These are phyloP conservation scores for Diachasmimorpha longicaudata DNA, from an alignment of 1,140 invertebrate genomes.

Conservation along the genomic window DNA sequence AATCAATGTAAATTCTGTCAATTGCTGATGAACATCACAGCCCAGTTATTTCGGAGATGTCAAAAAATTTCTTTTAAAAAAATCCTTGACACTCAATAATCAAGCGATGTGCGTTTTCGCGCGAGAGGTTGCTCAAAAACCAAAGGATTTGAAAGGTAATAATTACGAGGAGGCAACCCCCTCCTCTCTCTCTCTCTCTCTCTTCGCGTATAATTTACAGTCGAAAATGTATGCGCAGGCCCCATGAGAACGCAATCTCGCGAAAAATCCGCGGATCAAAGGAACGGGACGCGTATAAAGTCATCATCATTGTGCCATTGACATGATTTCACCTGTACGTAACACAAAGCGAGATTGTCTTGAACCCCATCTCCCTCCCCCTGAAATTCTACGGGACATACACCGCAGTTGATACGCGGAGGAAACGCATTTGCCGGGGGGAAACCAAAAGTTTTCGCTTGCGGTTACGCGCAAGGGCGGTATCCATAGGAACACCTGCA, in stretches of 20 bases:
- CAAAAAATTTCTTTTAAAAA: too few relatives aligned
- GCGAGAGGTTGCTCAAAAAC: neutral
- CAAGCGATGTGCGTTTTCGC: too few relatives aligned
- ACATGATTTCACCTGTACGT: neutral
- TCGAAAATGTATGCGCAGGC: neutral
- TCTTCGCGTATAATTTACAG: neutral
- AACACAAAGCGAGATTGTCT: neutral
- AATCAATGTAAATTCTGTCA: too few relatives aligned
- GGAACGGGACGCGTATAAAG: neutral
- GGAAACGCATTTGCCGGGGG: too few relatives aligned
- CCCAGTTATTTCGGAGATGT: too few relatives aligned
- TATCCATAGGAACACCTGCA: constrained; percentile 1
- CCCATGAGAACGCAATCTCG: neutral
- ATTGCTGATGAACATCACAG: too few relatives aligned
- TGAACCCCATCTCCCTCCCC: neutral
- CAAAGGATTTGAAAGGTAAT: neutral
- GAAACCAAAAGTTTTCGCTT: neutral
- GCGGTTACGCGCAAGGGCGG: constrained; percentile 1
- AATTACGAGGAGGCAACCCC: neutral
- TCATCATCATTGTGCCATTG: neutral
- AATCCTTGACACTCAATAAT: too few relatives aligned
- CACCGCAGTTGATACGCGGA: neutral
- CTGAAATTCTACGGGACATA: neutral
- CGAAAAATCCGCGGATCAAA: neutral
- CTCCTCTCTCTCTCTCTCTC: too few relatives aligned